phyloP scores from a whole-genome alignment of 1,140 invertebrate genomes.

The Pseudobourletiella spinata region DNA sequence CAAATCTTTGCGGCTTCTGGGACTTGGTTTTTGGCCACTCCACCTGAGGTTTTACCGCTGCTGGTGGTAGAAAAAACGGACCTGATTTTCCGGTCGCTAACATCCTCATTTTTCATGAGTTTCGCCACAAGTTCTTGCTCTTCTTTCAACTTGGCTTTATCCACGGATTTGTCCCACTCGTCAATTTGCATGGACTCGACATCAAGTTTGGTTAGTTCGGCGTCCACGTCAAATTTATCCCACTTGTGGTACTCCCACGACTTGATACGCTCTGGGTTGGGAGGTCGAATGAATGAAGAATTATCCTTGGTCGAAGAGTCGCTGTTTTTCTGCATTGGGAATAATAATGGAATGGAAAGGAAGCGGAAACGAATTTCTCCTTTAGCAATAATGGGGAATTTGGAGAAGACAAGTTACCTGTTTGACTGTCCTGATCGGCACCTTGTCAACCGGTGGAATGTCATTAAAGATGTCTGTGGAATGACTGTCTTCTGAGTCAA shows the following conservation, averaged over 20 bases:
- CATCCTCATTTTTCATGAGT: slow-evolving; percentile 23
- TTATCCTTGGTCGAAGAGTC: not conserved
- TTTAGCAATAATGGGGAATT: not conserved
- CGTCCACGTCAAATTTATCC: slow-evolving; percentile 61
- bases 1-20: not conserved
- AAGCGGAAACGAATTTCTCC: no score
- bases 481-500: no score
- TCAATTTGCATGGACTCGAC: slow-evolving; percentile 43
- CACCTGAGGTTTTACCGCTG: not conserved
- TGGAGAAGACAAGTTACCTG: not conserved
- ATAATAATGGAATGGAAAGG: slow-evolving; percentile 38
- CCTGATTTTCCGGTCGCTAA: not conserved
- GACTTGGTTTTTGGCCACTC: not conserved
- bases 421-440: no score
- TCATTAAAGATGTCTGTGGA: no score
- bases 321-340: slow-evolving; percentile 23
- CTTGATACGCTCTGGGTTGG: slow-evolving; percentile 42
- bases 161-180: slow-evolving; percentile 23
- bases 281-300: slow-evolving; percentile 12
- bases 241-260: slow-evolving; percentile 52
- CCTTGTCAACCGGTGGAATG: no score
- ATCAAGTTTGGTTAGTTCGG: slow-evolving; percentile 55
- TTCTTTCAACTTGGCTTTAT: slow-evolving; percentile 13
- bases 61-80: not conserved
- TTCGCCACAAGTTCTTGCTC: slow-evolving; percentile 19